Conservation (phyloP, 2,888 invertebrate species). For the Penaeus monodon region DNA sequence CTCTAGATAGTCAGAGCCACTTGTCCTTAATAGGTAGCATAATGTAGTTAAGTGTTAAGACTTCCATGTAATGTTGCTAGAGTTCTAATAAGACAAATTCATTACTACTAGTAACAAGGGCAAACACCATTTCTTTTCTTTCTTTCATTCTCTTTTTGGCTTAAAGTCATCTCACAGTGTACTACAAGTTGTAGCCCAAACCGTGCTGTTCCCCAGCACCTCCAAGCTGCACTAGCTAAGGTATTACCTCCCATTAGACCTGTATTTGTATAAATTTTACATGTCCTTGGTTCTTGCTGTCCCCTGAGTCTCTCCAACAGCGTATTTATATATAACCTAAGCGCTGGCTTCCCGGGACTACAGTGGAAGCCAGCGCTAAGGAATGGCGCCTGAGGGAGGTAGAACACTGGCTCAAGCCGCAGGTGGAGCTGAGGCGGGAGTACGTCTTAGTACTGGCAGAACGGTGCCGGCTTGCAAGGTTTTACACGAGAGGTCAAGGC, state of each 20-base stretch:
- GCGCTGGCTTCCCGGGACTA: not conserved
- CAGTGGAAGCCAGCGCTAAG: too few relatives aligned
- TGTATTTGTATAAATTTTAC: not conserved
- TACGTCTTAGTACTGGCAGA: slow-evolving; percentile 39
- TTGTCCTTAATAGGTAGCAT: too few relatives aligned
- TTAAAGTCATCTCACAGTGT: not conserved
- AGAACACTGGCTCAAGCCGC: not conserved
- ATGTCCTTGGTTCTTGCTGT: not conserved
- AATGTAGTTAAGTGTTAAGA: too few relatives aligned
- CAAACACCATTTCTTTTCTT: too few relatives aligned
- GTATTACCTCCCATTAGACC: not conserved
- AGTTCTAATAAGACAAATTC: too few relatives aligned
- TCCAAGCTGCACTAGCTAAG: not conserved
- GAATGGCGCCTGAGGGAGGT: slow-evolving; percentile 18
- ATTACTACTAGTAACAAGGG: too few relatives aligned
- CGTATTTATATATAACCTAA: not conserved
- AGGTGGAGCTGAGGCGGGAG: slow-evolving; percentile 33
- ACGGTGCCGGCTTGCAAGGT: not conserved
- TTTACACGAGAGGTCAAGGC: slow-evolving; percentile 14
- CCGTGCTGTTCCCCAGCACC: slow-evolving; percentile 34
- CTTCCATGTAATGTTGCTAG: too few relatives aligned
- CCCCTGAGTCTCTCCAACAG: slow-evolving; percentile 31
- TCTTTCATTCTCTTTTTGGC: too few relatives aligned
- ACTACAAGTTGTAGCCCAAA: slow-evolving; percentile 1
- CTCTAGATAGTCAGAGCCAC: too few relatives aligned